Percentiles rank a stretch among this genome's conserved stretches.
phyloP scores from a whole-genome alignment of 2,113 vertebrate genomes.

The Toxotes jaculatrix region DNA sequence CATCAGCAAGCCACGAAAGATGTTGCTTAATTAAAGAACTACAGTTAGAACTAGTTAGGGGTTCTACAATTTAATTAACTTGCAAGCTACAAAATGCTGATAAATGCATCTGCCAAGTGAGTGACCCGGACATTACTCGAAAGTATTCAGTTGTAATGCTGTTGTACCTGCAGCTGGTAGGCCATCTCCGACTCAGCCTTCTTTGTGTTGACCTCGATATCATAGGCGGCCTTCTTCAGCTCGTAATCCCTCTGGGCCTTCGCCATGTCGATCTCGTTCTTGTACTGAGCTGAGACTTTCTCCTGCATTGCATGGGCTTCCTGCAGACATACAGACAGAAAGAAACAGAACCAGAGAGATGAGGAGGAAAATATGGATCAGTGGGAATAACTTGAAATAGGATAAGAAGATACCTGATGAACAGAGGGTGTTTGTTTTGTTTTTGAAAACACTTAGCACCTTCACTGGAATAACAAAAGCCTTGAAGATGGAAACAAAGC shows the following conservation, averaged over 20 bases:
- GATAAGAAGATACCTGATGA: not conserved
- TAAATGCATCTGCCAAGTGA: too few species aligned
- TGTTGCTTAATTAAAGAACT: not conserved
- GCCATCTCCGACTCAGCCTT: conserved; percentile 93
- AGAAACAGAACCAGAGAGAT: not conserved
- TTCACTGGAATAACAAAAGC: not conserved
- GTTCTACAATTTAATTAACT: not conserved
- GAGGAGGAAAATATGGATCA: not conserved
- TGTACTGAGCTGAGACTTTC: conserved; percentile 91
- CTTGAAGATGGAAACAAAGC: not conserved
- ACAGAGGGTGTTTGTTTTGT: too few species aligned
- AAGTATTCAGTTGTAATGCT: too few species aligned
- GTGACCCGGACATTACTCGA: not conserved
- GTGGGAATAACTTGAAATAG: not conserved
- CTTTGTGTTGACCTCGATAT: conserved; percentile 91
- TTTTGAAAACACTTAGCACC: not conserved
- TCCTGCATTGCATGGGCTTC: conserved; percentile 92
- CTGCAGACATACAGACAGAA: conserved; percentile 64
- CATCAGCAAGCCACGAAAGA: not conserved
- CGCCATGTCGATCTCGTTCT: conserved; percentile 93
- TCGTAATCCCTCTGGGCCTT: conserved; percentile 93
- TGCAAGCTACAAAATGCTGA: not conserved
- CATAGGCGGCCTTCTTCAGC: conserved; percentile 91
- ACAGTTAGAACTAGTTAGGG: too few species aligned
- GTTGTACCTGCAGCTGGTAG: conserved; percentile 91